Base-by-base conservation (phyloP, 1,140 invertebrate species). In the Drosophila pseudoananassae region DNA sequence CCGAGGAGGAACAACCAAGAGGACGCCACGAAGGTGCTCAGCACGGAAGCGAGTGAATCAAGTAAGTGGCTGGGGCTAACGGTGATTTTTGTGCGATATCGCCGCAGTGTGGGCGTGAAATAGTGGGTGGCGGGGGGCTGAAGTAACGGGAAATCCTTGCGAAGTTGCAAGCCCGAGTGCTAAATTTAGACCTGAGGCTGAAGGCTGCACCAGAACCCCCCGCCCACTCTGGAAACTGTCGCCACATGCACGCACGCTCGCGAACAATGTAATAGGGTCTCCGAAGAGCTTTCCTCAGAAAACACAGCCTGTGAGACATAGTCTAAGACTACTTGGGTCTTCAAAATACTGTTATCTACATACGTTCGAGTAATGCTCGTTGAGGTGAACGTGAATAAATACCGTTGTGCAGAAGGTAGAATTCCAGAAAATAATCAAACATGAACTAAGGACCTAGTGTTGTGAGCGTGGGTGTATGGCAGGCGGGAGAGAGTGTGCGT, bases 121-220 rank as follows among this genome's bases (percentile, higher is more conserved):
- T 9, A 49, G 23, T 36, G 47, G 38, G 46, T 53, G 27, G 49
- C 25, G 15, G 40, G 9, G 14, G 40, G 40, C 4, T 3, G 38
- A 10, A 40, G 38, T 8, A 40, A 50, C 49, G 53, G 65, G 29
- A 40, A 51, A 70, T 85, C 63, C 73, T 76, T 83, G 76, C 60
- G 69, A 78, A 87, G 83, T 87, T 87, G 82, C 82, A 87, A 82
- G 76, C 78, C 63, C 31, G 61, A 83, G 83, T 87, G 82, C 82
- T 87, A 87, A 87, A 87, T 87, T 88, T 87, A 87, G 82, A 87
- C 78, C 82, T 87, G 70, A 87, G 88, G 71, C 81, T 66, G 63
- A 82, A 87, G 82, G 82, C 82, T 85, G 82, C 84, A 81, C 56
- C 81, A 87, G 78, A 52, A 55, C 79, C 63, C 49, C 40, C 38